A percentile compares a stretch with the other conserved stretches of the same genome.
phyloP scores from a whole-genome alignment of 1,140 invertebrate species.

The Ceratina japonica region DNA sequence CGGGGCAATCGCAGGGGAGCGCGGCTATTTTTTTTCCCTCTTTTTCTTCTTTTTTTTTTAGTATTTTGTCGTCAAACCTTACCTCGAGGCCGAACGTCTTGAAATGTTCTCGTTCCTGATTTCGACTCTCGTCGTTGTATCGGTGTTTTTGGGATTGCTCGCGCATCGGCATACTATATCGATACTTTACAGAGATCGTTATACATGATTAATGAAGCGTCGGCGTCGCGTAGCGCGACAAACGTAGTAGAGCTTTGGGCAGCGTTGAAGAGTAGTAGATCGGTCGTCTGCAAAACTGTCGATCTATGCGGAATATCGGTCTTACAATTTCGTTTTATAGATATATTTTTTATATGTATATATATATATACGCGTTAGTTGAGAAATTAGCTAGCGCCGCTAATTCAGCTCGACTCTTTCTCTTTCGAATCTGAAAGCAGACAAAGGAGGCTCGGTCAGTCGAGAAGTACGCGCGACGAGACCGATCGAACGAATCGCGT shows the following conservation, averaged over 20 bases:
- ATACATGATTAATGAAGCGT: conserved; percentile 8
- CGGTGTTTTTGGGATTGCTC: background rate
- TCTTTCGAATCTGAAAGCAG: conserved; percentile 78
- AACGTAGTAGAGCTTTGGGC: conserved; percentile 51
- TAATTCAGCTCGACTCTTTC: conserved; percentile 80
- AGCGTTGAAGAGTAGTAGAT: conserved; percentile 34
- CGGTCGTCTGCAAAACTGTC: conserved; percentile 52
- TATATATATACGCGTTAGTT: conserved; percentile 33
- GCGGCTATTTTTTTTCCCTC: background rate
- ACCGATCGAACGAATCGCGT: conserved; percentile 6
- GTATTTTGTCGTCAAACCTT: background rate
- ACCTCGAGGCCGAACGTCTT: background rate
- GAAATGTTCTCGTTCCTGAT: background rate
- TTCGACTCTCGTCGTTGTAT: background rate
- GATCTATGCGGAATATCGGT: conserved; percentile 48
- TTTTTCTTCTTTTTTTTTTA: background rate
- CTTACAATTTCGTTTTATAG: conserved; percentile 41
- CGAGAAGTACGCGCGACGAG: background rate
- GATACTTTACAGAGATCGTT: background rate
- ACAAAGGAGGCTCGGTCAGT: conserved; percentile 39
- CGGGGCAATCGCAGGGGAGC: conserved; percentile 27
- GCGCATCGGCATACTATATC: background rate
- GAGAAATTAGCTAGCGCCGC: conserved; percentile 47
- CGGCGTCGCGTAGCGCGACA: conserved; percentile 31
- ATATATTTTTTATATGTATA: conserved; percentile 35